Percentiles rank a stretch among this genome's conserved stretches.
These are phyloP conservation scores for Kryptopterus vitreolus DNA, from an alignment of 2,797 vertebrate genomes.

Conservation along the genomic window DNA sequence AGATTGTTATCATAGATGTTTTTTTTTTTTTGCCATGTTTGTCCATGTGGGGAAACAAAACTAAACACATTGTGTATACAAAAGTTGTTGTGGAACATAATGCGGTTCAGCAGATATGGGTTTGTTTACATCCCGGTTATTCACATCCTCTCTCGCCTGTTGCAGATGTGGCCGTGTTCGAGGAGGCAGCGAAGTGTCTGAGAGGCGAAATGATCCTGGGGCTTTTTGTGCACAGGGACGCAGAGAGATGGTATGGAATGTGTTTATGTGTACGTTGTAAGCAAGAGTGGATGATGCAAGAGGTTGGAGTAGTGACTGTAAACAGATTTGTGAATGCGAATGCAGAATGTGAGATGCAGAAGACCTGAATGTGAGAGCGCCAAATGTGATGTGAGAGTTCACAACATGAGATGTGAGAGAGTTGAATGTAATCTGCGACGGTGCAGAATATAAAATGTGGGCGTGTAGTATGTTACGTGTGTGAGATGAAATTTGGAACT, in stretches of 20 bases:
- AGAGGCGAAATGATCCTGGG: slow-evolving; percentile 69
- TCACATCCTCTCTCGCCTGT: slow-evolving; percentile 4
- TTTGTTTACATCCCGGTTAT: slow-evolving; percentile 26
- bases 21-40: slow-evolving; percentile 14
- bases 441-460: neutral
- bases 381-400: neutral
- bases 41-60: neutral
- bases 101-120: neutral
- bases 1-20: neutral
- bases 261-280: neutral
- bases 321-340: too few relatives aligned
- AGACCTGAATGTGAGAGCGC: neutral
- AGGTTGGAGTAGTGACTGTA: neutral
- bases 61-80: slow-evolving; percentile 15
- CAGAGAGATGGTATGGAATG: slow-evolving; percentile 68
- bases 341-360: too few relatives aligned
- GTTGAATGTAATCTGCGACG: neutral
- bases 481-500: neutral
- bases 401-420: neutral
- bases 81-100: slow-evolving; percentile 18
- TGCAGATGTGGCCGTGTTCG: slow-evolving; percentile 63
- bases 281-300: neutral
- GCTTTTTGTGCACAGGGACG: slow-evolving; percentile 63
- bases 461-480: neutral
- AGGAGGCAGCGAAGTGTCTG: slow-evolving; percentile 64